These are phyloP conservation scores for Darevskia mixta DNA, from an alignment of 2,797 vertebrate genomes.

Conservation along the genomic window DNA sequence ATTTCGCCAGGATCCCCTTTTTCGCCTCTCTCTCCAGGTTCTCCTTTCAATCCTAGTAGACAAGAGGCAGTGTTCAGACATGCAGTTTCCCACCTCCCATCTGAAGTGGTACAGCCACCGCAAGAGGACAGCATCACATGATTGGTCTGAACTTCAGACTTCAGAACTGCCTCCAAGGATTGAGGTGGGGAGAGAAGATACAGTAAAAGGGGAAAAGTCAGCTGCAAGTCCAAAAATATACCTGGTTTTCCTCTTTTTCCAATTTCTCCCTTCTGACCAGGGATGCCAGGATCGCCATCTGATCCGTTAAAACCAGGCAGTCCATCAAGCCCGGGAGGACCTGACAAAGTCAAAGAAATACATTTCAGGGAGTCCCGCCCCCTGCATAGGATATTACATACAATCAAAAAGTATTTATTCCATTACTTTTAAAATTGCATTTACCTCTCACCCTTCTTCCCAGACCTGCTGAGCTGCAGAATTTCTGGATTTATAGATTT, in stretches of 20 bases:
- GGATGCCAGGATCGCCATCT: slow-evolving; percentile 83
- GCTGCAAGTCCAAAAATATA: slow-evolving; percentile 57
- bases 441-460: neutral
- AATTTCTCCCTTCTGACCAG: slow-evolving; percentile 87
- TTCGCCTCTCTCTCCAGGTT: slow-evolving; percentile 75
- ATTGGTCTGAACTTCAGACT: neutral
- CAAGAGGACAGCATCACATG: neutral
- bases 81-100: neutral
- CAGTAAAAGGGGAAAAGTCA: neutral
- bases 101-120: neutral
- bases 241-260: slow-evolving; percentile 95
- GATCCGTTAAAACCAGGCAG: slow-evolving; percentile 90
- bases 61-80: neutral
- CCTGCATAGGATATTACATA: neutral
- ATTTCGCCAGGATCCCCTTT: slow-evolving; percentile 82
- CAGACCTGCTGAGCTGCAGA: too few relatives aligned
- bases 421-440: neutral
- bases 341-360: slow-evolving; percentile 69
- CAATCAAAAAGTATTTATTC: neutral
- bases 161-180: neutral
- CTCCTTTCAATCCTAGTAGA: slow-evolving; percentile 77
- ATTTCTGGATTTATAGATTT: too few relatives aligned
- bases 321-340: slow-evolving; percentile 85
- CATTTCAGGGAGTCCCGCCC: neutral
- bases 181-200: too few relatives aligned